These are phyloP conservation scores for Hypotaenidia philippensis DNA, from an alignment of 2,797 vertebrate species.

Conservation along the genomic window DNA sequence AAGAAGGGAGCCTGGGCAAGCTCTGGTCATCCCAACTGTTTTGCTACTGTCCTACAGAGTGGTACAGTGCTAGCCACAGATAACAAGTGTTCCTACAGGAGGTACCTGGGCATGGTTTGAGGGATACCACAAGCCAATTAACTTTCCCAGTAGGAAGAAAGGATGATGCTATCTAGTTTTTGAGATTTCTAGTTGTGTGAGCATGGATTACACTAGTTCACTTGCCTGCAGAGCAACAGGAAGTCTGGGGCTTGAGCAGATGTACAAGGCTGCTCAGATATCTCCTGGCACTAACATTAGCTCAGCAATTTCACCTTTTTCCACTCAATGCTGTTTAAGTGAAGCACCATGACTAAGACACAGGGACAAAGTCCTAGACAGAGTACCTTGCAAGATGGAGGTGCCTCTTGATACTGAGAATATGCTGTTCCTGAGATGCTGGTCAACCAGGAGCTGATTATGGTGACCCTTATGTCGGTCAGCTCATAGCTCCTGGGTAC, in stretches of 20 bases:
- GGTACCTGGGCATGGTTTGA: neutral
- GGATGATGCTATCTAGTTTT: neutral
- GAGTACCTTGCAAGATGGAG: neutral
- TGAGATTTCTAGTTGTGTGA: neutral
- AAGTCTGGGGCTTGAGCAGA: neutral
- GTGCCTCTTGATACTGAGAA: neutral
- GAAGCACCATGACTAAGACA: neutral
- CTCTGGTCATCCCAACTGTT: neutral
- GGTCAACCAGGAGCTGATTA: accelerated
- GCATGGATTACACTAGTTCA: accelerated
- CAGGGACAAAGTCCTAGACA: neutral
- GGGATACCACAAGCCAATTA: neutral
- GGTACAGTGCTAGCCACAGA: neutral
- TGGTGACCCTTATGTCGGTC: accelerated
- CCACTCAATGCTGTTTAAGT: neutral
- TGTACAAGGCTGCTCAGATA: neutral
- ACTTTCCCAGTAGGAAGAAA: neutral
- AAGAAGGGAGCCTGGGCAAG: neutral
- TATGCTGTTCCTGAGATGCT: neutral
- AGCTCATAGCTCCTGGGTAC: neutral
- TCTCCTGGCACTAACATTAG: neutral
- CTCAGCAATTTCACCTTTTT: neutral
- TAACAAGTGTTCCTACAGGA: neutral
- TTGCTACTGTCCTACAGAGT: neutral
- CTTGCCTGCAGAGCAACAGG: neutral